Percentiles rank a stretch among this genome's conserved stretches.
phyloP scores from a whole-genome alignment of 1,140 invertebrate species.

The Diachasmimorpha longicaudata region DNA sequence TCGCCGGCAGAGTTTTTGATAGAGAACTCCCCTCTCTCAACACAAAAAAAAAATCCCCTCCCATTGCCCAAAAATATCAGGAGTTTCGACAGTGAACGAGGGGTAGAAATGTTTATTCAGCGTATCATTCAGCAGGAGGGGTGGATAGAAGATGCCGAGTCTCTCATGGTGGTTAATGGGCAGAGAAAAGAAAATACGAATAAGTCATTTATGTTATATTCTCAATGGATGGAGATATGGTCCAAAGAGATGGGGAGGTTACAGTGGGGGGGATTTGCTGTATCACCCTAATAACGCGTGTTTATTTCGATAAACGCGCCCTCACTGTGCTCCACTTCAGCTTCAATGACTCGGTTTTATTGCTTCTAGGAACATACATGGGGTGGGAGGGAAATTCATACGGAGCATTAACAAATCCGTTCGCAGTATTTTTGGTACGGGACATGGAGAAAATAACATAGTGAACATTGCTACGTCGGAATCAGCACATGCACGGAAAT shows the following conservation, averaged over 20 bases:
- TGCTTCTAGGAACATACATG: not conserved
- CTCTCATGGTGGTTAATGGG: not conserved
- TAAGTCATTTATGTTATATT: not conserved
- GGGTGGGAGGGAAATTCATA: not conserved
- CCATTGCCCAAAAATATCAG: not conserved
- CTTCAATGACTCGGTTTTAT: slow-evolving; percentile 29
- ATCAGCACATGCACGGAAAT: too few species aligned
- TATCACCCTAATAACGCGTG: not conserved
- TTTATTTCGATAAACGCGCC: slow-evolving; percentile 25
- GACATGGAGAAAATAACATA: too few species aligned
- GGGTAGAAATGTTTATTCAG: not conserved
- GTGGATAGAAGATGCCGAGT: not conserved
- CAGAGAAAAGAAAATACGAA: not conserved
- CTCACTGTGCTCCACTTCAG: slow-evolving; percentile 12
- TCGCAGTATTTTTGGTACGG: not conserved
- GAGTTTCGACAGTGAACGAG: not conserved
- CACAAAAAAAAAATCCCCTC: not conserved
- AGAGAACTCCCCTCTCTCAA: not conserved
- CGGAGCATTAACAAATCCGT: not conserved
- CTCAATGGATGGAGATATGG: not conserved
- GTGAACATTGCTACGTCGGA: too few species aligned
- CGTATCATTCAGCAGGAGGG: not conserved
- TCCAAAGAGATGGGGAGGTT: not conserved
- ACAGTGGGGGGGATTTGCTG: slow-evolving; percentile 5
- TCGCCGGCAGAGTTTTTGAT: not conserved